Conservation (phyloP, 64 coral and sea anemone species). For the Stylophora pistillata region DNA sequence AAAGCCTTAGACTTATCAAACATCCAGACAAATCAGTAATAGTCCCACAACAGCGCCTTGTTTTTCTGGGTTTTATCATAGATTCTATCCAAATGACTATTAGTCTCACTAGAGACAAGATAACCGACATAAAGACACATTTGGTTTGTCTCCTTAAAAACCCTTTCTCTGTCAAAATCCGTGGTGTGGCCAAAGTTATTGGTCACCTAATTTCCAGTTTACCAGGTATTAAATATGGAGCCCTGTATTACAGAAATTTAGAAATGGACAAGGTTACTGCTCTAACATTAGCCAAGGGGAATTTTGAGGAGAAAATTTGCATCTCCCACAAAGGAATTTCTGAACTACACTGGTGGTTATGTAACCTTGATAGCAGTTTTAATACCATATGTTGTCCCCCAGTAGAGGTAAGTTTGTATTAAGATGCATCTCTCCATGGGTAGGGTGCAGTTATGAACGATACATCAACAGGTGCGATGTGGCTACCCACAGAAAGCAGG, state of each 20-base stretch:
- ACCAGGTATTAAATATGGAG: conserved; percentile 50
- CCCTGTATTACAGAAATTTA: conserved; percentile 56
- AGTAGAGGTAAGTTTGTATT: conserved; percentile 37
- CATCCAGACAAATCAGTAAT: neutral
- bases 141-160: neutral
- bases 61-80: conserved; percentile 8
- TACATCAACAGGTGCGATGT: conserved; percentile 18
- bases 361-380: conserved; percentile 24
- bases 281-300: conserved; percentile 36
- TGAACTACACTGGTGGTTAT: conserved; percentile 54
- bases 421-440: conserved; percentile 54
- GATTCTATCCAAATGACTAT: neutral
- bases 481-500: conserved; percentile 24
- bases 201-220: conserved; percentile 38
- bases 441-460: conserved; percentile 51
- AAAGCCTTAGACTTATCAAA: conserved; percentile 3
- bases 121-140: neutral
- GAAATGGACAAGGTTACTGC: conserved; percentile 51
- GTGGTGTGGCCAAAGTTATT: conserved; percentile 48
- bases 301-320: conserved; percentile 39
- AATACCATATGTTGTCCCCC: conserved; percentile 37
- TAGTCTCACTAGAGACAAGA: neutral
- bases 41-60: conserved; percentile 3
- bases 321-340: conserved; percentile 24
- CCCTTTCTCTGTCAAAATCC: neutral